A percentile compares a stretch with the other conserved stretches of the same genome.
Conservation (phyloP, 2,113 vertebrate genomes). For the Colius striatus region DNA sequence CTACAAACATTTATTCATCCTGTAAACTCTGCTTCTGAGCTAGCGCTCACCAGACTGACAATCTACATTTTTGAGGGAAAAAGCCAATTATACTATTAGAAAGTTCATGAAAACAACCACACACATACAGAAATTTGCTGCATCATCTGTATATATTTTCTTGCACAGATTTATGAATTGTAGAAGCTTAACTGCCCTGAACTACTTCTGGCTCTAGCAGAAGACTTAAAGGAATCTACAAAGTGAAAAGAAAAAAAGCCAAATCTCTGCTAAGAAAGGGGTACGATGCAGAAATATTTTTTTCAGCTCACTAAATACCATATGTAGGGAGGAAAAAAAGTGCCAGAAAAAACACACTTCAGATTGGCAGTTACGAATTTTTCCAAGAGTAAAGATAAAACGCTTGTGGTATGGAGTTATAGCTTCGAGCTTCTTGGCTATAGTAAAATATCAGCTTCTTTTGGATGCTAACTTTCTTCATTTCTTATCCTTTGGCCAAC, state of each 20-base stretch:
- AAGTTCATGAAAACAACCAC: neutral
- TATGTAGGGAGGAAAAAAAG: neutral
- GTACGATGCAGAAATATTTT: neutral
- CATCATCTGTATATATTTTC: neutral
- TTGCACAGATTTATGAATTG: neutral
- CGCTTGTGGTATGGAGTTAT: neutral
- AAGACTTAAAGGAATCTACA: neutral
- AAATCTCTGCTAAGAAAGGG: neutral
- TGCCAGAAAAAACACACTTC: neutral
- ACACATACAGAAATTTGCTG: neutral
- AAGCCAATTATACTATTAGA: neutral
- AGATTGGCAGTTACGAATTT: neutral
- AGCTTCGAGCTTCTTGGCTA: neutral
- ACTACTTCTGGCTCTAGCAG: neutral
- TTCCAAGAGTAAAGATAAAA: neutral
- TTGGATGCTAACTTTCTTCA: neutral
- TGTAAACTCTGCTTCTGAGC: neutral
- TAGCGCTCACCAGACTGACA: neutral
- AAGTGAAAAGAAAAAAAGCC: neutral
- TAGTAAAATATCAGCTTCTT: neutral
- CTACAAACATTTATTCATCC: neutral
- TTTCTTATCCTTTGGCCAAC: constrained; percentile 16
- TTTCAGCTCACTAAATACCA: neutral
- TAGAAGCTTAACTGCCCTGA: neutral
- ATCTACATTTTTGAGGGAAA: neutral